phyloP scores from a whole-genome alignment of 2,113 vertebrate species.

The Upupa epops region DNA sequence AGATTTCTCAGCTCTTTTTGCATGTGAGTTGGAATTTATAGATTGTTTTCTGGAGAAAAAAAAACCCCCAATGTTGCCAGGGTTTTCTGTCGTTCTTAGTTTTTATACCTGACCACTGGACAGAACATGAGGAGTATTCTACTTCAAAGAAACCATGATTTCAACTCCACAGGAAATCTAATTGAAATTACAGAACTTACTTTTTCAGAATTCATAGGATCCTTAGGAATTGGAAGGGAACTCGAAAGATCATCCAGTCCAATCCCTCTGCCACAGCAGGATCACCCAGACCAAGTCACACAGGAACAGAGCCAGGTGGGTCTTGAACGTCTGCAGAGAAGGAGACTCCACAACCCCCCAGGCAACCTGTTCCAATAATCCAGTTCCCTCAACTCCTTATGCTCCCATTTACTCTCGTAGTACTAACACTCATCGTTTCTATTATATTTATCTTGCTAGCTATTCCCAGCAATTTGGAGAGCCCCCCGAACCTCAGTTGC shows the following conservation, averaged over 20 bases:
- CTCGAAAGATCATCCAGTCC: too few species aligned
- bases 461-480: background rate
- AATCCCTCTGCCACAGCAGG: too few species aligned
- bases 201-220: background rate
- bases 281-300: too few species aligned
- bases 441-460: background rate
- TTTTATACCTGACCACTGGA: background rate
- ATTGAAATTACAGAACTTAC: background rate
- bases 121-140: background rate
- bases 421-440: background rate
- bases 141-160: background rate
- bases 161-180: background rate
- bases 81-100: background rate
- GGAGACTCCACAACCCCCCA: too few species aligned
- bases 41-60: background rate
- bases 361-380: too few species aligned
- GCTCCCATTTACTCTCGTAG: background rate
- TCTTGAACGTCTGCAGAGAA: too few species aligned
- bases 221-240: too few species aligned
- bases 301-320: too few species aligned
- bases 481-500: background rate
- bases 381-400: background rate
- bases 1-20: background rate
- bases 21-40: background rate
- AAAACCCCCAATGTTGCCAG: background rate